These are phyloP conservation scores for Avahi laniger DNA, from an alignment of 2,797 vertebrate species.

Conservation along the genomic window DNA sequence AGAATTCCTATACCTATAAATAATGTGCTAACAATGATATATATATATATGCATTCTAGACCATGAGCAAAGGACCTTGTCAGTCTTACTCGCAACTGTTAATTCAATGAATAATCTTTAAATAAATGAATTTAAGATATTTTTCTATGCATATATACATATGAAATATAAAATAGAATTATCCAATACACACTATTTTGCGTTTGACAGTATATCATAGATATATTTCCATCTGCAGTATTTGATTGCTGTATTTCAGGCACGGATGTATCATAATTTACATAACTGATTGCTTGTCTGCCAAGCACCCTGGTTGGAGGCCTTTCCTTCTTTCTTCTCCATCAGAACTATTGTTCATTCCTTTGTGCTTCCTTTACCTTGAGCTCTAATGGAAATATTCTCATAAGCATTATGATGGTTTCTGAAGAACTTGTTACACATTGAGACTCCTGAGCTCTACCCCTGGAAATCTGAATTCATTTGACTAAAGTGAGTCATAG, in stretches of 20 bases:
- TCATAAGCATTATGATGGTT: not conserved
- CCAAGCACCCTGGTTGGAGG: not conserved
- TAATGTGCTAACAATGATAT: not conserved
- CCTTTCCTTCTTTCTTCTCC: not conserved
- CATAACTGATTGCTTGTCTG: not conserved
- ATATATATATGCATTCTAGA: not conserved
- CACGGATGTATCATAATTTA: not conserved
- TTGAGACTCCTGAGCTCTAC: not conserved
- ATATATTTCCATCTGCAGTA: not conserved
- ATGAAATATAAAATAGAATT: slow-evolving; percentile 22
- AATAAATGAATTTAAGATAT: not conserved
- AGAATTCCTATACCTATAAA: not conserved
- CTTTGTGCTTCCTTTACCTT: not conserved
- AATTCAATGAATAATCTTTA: slow-evolving; percentile 17
- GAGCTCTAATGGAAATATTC: not conserved
- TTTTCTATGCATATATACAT: slow-evolving; percentile 11
- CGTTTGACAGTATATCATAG: not conserved
- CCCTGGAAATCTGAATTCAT: slow-evolving; percentile 13
- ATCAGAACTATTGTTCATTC: not conserved
- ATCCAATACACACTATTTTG: not conserved
- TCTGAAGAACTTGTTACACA: slow-evolving; percentile 13
- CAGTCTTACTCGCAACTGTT: not conserved
- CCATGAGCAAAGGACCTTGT: not conserved
- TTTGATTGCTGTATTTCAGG: slow-evolving; percentile 17
- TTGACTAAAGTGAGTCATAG: not conserved